phyloP scores from a whole-genome alignment of 2,797 vertebrate genomes.

The Diplodus puntazzo region DNA sequence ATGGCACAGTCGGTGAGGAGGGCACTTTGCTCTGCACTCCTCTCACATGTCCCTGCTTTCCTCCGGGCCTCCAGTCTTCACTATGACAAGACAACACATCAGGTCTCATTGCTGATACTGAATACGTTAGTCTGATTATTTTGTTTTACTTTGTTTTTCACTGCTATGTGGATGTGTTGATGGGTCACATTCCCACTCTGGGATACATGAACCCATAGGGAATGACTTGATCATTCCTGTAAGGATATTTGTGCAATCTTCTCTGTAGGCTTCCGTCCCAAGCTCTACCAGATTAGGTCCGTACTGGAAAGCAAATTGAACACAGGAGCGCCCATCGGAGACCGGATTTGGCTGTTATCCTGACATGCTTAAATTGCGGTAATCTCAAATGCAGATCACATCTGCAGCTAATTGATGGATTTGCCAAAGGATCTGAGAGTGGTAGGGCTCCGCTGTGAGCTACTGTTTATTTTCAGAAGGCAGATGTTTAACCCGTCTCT shows the following conservation, averaged over 20 bases:
- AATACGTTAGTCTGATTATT: conserved; percentile 11
- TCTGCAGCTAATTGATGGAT: conserved; percentile 88
- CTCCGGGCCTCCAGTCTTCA: conserved; percentile 12
- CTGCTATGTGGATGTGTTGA: conserved; percentile 1
- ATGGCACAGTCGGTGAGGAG: conserved; percentile 58
- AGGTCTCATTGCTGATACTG: conserved; percentile 17
- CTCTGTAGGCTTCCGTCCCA: conserved; percentile 45
- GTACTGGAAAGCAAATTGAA: conserved; percentile 80
- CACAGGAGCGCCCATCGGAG: conserved; percentile 77
- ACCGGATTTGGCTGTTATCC: conserved; percentile 82
- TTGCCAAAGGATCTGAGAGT: conserved; percentile 83
- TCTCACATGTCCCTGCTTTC: conserved; percentile 16
- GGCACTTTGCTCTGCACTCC: conserved; percentile 54
- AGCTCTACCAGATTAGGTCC: conserved; percentile 54
- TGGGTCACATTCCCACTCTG: conserved; percentile 3
- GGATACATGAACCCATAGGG: conserved; percentile 7
- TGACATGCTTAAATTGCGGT: conserved; percentile 82
- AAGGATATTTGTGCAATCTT: conserved; percentile 42
- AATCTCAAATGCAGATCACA: conserved; percentile 88
- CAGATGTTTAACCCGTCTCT: conserved; percentile 77
- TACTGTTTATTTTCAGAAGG: conserved; percentile 82
- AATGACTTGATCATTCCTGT: conserved; percentile 40
- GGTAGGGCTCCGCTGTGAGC: conserved; percentile 74
- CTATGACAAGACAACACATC: conserved; percentile 21
- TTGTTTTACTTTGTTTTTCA: background rate